These are phyloP conservation scores for Agelaius phoeniceus DNA, from an alignment of 2,113 vertebrate species.

Conservation along the genomic window DNA sequence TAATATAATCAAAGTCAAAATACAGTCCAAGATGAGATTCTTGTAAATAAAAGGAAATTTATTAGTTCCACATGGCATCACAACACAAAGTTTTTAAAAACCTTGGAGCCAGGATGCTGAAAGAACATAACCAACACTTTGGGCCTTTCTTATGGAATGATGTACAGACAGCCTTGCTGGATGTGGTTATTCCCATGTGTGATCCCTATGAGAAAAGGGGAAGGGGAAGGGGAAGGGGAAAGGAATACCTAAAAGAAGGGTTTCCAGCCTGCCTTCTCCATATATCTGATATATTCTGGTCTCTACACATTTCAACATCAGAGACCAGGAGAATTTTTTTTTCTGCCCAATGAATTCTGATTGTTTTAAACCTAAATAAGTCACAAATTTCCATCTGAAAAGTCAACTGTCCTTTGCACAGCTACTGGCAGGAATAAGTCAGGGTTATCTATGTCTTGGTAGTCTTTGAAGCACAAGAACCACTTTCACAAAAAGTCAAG, in stretches of 20 bases:
- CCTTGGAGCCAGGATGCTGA: neutral
- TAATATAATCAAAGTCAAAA: conserved; percentile 5
- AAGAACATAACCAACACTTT: neutral
- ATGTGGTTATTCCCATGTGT: neutral
- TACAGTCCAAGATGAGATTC: neutral
- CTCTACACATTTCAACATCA: neutral
- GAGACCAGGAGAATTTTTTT: neutral
- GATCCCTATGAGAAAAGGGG: neutral
- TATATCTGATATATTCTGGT: neutral
- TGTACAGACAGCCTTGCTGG: neutral
- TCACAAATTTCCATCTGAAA: neutral
- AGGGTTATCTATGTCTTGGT: neutral
- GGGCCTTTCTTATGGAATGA: neutral
- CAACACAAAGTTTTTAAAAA: neutral
- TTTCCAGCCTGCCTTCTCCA: neutral
- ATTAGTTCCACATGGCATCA: neutral
- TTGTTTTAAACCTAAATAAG: neutral
- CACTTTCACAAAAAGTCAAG: neutral
- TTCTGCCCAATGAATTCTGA: neutral
- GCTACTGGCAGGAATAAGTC: neutral
- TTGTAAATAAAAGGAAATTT: neutral
- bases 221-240: neutral
- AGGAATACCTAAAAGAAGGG: neutral
- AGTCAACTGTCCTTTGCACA: neutral
- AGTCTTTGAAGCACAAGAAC: neutral